Conservation (phyloP, 2,113 vertebrate genomes). For the Erinaceus europaeus region DNA sequence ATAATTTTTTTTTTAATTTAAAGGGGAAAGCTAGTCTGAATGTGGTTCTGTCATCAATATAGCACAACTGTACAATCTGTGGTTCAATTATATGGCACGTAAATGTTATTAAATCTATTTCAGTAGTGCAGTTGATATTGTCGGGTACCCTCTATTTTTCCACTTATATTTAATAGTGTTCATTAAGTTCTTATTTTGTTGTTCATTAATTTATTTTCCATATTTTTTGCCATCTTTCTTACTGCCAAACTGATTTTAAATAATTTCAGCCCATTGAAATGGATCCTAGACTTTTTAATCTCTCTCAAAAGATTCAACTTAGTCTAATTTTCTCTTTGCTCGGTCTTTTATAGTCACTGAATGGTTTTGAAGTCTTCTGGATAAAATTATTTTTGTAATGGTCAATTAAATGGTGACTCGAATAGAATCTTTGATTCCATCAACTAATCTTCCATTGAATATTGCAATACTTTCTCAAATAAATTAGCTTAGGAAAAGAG, state of each 20-base stretch:
- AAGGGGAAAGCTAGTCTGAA: neutral
- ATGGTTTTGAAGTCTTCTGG: slow-evolving; percentile 39
- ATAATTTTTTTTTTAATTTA: neutral
- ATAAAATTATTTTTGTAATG: slow-evolving; percentile 59
- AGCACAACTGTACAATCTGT: slow-evolving; percentile 39
- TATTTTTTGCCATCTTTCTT: neutral
- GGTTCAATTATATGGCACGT: neutral
- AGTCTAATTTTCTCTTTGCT: slow-evolving; percentile 33
- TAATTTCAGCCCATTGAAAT: neutral
- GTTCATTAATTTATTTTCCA: slow-evolving; percentile 24
- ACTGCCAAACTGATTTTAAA: slow-evolving; percentile 28
- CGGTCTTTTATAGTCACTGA: slow-evolving; percentile 37
- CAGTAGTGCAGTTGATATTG: slow-evolving; percentile 29
- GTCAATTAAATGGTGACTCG: slow-evolving; percentile 43
- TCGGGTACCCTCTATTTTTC: neutral
- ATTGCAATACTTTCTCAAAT: slow-evolving; percentile 33
- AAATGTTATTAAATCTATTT: slow-evolving; percentile 18
- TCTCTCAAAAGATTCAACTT: slow-evolving; percentile 24
- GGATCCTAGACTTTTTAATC: slow-evolving; percentile 19
- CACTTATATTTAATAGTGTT: neutral
- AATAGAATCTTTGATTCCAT: slow-evolving; percentile 47
- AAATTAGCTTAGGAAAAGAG: slow-evolving; percentile 40
- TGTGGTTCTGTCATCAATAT: neutral
- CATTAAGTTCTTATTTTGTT: slow-evolving; percentile 1
- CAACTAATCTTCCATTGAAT: slow-evolving; percentile 29